A percentile compares a stretch with the other conserved stretches of the same genome.
These are phyloP conservation scores for Cotesia glomerata DNA, from an alignment of 1,140 invertebrate species.

Conservation along the genomic window DNA sequence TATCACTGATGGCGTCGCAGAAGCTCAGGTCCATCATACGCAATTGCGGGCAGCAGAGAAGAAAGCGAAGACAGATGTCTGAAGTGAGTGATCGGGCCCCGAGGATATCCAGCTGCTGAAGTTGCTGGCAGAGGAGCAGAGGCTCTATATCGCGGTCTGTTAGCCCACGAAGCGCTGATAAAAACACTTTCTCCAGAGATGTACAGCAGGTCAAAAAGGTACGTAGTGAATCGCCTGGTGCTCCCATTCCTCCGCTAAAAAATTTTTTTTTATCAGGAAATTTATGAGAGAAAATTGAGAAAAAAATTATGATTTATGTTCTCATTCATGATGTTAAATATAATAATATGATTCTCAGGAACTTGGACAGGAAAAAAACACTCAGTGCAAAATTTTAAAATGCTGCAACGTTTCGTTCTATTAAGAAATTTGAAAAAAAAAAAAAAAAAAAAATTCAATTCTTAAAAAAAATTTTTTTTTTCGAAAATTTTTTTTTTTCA, in stretches of 20 bases:
- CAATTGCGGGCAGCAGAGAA: constrained; percentile 66
- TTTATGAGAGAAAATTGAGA: constrained; percentile 49
- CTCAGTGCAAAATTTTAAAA: too few relatives aligned
- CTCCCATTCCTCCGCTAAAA: constrained; percentile 60
- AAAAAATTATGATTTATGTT: too few relatives aligned
- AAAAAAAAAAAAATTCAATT: too few relatives aligned
- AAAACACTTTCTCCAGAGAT: constrained; percentile 76
- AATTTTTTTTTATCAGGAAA: constrained; percentile 43
- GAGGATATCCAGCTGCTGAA: constrained; percentile 83
- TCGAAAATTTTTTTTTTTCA: too few relatives aligned
- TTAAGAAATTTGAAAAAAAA: too few relatives aligned
- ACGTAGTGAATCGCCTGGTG: constrained; percentile 62
- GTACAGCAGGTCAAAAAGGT: constrained; percentile 66
- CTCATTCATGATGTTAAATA: too few relatives aligned
- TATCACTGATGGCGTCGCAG: constrained; percentile 78
- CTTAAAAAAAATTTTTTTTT: too few relatives aligned
- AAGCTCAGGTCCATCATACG: constrained; percentile 85
- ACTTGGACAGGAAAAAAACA: too few relatives aligned
- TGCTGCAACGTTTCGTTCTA: too few relatives aligned
- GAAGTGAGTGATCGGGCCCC: constrained; percentile 77
- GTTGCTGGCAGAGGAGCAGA: constrained; percentile 69
- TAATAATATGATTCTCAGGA: too few relatives aligned
- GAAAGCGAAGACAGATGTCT: constrained; percentile 71
- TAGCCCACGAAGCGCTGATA: constrained; percentile 78
- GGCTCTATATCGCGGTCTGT: constrained; percentile 78